Evolutionary conservation across 2,113 vertebrate genomes (phyloP).

Genomic region (Spea bombifrons): DNA sequence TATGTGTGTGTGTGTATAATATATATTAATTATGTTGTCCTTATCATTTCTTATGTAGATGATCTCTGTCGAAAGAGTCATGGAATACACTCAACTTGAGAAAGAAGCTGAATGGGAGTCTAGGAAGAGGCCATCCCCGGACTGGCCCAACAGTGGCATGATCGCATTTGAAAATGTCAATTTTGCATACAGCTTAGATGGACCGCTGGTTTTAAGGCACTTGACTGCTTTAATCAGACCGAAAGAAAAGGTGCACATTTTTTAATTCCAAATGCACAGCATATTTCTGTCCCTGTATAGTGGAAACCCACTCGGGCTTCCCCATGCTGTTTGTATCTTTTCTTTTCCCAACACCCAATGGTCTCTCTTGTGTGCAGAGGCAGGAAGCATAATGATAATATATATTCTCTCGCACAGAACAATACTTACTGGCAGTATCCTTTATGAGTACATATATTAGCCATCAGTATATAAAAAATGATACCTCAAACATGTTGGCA

Average conservation of each 20-base stretch:
- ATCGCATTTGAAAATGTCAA: constrained; percentile 87
- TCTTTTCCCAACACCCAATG: no score
- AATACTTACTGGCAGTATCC: no score
- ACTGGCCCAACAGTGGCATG: constrained; percentile 82
- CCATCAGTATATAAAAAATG: no score
- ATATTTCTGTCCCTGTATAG: no score
- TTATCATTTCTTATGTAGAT: constrained; percentile 68
- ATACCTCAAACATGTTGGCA: no score
- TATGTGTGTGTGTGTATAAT: not conserved
- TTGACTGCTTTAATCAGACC: constrained; percentile 79
- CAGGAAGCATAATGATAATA: no score
- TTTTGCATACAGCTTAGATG: constrained; percentile 80
- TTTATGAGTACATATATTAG: no score
- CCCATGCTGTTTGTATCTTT: no score
- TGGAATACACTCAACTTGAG: constrained; percentile 90
- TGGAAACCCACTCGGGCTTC: no score
- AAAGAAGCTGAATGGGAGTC: constrained; percentile 90
- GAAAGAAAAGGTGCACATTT: constrained; percentile 78
- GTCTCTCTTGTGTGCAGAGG: no score
- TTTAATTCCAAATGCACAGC: no score
- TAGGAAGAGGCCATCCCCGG: constrained; percentile 68
- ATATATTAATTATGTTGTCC: not conserved
- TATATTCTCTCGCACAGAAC: no score
- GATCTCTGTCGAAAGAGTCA: constrained; percentile 92
- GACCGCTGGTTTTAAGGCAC: constrained; percentile 82